phyloP scores from a whole-genome alignment of 2,113 vertebrate species.

The Heterotilapia buettikoferi region DNA sequence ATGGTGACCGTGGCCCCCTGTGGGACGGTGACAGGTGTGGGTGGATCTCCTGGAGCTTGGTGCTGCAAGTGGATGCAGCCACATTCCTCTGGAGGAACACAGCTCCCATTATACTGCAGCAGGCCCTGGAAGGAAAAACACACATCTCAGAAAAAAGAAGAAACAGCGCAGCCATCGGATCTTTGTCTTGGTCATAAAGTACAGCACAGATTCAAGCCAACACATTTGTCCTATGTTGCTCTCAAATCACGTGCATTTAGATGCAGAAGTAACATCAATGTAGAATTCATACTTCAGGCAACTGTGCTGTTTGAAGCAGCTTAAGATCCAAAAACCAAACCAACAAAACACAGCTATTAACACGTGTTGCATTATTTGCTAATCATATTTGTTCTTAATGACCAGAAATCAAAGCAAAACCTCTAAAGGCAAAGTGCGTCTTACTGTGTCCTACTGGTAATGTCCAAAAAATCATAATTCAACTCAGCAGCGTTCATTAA shows the following conservation, averaged over 20 bases:
- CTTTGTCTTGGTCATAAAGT: background rate
- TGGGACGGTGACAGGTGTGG: constrained; percentile 55
- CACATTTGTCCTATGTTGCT: background rate
- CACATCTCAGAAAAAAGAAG: background rate
- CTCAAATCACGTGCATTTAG: rapidly evolving
- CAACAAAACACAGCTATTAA: background rate
- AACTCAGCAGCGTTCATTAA: background rate
- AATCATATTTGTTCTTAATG: background rate
- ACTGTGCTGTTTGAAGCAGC: background rate
- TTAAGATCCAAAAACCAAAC: background rate
- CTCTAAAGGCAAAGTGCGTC: rapidly evolving
- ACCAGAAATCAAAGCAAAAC: background rate
- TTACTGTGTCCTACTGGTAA: rapidly evolving
- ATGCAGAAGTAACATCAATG: background rate
- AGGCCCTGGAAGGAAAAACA: constrained; percentile 66
- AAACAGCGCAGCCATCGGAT: too few relatives aligned
- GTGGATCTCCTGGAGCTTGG: constrained; percentile 14
- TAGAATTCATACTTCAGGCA: background rate
- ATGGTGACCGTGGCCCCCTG: constrained; percentile 62
- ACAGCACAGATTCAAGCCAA: background rate
- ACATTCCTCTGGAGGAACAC: constrained; percentile 70
- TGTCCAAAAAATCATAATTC: background rate
- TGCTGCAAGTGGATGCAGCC: constrained; percentile 70
- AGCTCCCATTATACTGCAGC: constrained; percentile 76
- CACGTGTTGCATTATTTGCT: background rate